Percentiles rank a stretch among this genome's conserved stretches.
phyloP scores from a whole-genome alignment of 1,140 invertebrate species.

The Sitodiplosis mosellana region DNA sequence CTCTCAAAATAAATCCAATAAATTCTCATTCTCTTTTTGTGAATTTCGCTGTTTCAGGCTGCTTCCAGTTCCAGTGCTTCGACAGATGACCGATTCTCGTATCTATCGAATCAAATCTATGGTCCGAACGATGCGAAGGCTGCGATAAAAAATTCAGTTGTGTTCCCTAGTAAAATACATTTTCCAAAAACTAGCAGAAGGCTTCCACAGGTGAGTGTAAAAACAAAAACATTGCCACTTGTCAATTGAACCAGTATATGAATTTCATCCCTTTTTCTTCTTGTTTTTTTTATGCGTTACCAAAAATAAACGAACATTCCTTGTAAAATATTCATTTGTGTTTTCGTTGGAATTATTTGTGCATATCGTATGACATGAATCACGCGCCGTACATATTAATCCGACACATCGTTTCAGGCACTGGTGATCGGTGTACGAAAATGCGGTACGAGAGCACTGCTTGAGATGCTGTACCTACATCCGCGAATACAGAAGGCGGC shows the following conservation, averaged over 20 bases:
- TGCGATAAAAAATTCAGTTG: slow-evolving; percentile 23
- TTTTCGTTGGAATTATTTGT: slow-evolving; percentile 9
- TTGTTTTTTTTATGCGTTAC: no score
- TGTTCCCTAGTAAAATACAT: slow-evolving; percentile 26
- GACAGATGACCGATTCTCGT: slow-evolving; percentile 14
- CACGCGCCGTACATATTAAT: slow-evolving; percentile 33
- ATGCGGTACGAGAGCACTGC: slow-evolving; percentile 77
- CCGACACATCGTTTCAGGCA: slow-evolving; percentile 38
- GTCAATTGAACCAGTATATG: no score
- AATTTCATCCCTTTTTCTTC: no score
- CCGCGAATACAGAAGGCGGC: slow-evolving; percentile 82
- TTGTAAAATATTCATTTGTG: no score
- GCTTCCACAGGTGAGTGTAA: slow-evolving; percentile 37
- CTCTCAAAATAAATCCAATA: no score
- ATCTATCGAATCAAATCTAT: slow-evolving; percentile 5
- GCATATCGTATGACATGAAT: slow-evolving; percentile 13
- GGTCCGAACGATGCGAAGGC: slow-evolving; percentile 8
- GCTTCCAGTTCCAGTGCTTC: slow-evolving; percentile 11
- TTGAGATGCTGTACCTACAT: slow-evolving; percentile 89
- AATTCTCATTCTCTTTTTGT: no score
- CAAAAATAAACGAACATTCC: no score
- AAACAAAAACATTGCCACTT: no score
- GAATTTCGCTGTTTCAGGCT: slow-evolving; percentile 4
- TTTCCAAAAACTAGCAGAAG: slow-evolving; percentile 30
- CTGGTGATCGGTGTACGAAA: slow-evolving; percentile 89